These are phyloP conservation scores for Amphipyra tragopoginis DNA, from an alignment of 2,888 invertebrate species.

Conservation along the genomic window DNA sequence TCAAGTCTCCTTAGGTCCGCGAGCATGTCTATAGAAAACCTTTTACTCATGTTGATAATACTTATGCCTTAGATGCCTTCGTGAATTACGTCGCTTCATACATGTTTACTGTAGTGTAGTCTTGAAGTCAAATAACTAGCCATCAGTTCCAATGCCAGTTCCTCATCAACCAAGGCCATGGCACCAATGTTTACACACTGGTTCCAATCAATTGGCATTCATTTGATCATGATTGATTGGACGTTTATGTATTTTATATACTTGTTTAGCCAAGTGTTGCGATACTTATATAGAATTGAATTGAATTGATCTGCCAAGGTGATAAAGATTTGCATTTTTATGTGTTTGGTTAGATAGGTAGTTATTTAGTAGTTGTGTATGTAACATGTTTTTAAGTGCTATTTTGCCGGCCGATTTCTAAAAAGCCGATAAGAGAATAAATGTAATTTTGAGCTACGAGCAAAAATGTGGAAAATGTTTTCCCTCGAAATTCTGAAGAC, in stretches of 20 bases:
- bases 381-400: not conserved
- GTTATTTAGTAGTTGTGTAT: not conserved
- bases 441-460: too few relatives aligned
- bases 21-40: too few relatives aligned
- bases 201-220: constrained; percentile 24
- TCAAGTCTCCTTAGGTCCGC: too few relatives aligned
- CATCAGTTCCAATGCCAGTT: constrained; percentile 14
- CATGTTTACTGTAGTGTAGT: too few relatives aligned
- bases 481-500: too few relatives aligned
- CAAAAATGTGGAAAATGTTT: too few relatives aligned
- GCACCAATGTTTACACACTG: constrained; percentile 18
- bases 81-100: too few relatives aligned
- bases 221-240: constrained; percentile 34
- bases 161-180: constrained; percentile 9
- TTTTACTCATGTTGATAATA: too few relatives aligned
- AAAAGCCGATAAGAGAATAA: too few relatives aligned
- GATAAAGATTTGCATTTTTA: constrained; percentile 50
- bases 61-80: too few relatives aligned
- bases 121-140: not conserved
- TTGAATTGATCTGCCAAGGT: constrained; percentile 47
- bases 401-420: too few relatives aligned
- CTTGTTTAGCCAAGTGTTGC: constrained; percentile 30
- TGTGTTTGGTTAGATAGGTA: constrained; percentile 33
- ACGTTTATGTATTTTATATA: constrained; percentile 19
- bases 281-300: constrained; percentile 39